Evolutionary conservation across 2,113 vertebrate genomes (phyloP).

Genomic region (Dicerorhinus sumatrensis): DNA sequence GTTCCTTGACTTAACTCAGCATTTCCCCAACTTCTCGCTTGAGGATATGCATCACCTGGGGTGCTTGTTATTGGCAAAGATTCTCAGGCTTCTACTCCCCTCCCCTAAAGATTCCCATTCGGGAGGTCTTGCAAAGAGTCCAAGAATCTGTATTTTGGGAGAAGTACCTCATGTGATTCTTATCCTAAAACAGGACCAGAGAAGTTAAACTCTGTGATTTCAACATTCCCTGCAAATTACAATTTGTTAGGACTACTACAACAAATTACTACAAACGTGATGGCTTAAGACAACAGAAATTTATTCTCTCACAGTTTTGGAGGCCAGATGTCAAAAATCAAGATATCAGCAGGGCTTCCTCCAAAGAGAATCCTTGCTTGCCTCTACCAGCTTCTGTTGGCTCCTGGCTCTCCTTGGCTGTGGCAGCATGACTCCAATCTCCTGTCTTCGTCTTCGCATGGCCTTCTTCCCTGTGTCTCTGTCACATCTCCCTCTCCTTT

Average conservation of each 20-base stretch:
- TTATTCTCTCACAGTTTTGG: background rate
- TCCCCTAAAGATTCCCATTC: background rate
- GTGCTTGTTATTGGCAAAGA: background rate
- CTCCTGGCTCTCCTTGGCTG: background rate
- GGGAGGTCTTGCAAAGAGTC: background rate
- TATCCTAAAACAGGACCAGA: background rate
- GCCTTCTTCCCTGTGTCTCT: background rate
- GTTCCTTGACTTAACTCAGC: background rate
- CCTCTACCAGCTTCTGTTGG: background rate
- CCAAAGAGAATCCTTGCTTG: background rate
- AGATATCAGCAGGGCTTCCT: background rate
- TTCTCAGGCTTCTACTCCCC: background rate
- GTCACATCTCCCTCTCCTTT: background rate
- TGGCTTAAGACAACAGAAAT: background rate
- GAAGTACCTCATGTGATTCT: background rate
- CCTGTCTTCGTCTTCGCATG: background rate
- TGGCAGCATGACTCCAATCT: background rate
- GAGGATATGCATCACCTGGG: background rate
- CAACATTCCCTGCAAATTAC: background rate
- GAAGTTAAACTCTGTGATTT: background rate
- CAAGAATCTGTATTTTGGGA: background rate
- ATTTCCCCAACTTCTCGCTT: background rate
- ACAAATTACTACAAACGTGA: background rate
- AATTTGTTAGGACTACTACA: background rate
- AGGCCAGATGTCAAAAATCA: background rate